Conservation (phyloP, 1,140 invertebrate species). For the Zaprionus ornatus region DNA sequence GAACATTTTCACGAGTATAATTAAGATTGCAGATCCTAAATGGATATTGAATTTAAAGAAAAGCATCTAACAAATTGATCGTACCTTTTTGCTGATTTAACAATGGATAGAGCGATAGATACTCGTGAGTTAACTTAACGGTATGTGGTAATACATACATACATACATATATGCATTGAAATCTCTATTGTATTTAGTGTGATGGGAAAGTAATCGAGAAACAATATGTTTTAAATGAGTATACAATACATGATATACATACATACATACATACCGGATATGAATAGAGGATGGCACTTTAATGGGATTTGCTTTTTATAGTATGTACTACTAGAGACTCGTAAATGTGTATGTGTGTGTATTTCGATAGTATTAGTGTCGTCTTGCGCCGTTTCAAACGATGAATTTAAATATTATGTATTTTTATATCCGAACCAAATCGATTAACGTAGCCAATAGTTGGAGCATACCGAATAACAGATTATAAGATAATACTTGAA, state of each 20-base stretch:
- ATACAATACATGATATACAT: constrained; percentile 20
- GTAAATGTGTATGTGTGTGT: constrained; percentile 17
- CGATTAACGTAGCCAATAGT: constrained; percentile 43
- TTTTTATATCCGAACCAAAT: constrained; percentile 68
- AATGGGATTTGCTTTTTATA: constrained; percentile 77
- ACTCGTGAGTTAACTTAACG: neutral
- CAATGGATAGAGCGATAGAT: constrained; percentile 13
- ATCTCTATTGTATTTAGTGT: constrained; percentile 40
- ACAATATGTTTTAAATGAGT: constrained; percentile 66
- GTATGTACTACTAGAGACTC: constrained; percentile 7
- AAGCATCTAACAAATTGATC: constrained; percentile 63
- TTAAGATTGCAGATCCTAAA: constrained; percentile 19
- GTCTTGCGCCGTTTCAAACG: constrained; percentile 64
- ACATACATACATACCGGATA: constrained; percentile 1
- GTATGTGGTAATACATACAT: neutral
- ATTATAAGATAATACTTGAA: neutral
- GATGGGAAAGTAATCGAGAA: constrained; percentile 60
- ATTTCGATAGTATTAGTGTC: constrained; percentile 39
- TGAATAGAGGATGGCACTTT: constrained; percentile 60
- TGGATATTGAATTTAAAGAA: constrained; percentile 55
- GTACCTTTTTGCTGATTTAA: constrained; percentile 81
- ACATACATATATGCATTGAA: constrained; percentile 8
- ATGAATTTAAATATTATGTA: constrained; percentile 74
- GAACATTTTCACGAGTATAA: constrained; percentile 60
- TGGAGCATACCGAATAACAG: neutral